Evolutionary conservation across 1,140 invertebrate genomes (phyloP).

Genomic region (Pseudomyrmex concolor): DNA sequence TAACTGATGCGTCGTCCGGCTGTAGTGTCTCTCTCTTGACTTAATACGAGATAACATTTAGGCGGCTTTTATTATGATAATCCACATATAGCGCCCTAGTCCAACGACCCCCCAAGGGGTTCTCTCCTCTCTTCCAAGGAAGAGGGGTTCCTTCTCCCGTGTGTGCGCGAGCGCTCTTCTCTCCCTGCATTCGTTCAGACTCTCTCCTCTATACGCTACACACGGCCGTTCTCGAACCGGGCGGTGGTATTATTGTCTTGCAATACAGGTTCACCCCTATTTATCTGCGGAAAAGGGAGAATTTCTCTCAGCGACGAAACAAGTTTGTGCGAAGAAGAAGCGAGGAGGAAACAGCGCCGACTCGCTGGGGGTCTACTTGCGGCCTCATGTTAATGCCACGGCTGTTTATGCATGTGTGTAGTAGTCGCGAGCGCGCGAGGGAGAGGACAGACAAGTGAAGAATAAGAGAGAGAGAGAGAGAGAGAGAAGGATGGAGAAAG

Average conservation of each 20-base stretch:
- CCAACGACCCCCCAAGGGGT: slow-evolving; percentile 79
- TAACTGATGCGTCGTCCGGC: no score
- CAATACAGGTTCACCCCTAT: slow-evolving; percentile 83
- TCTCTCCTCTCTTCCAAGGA: background rate
- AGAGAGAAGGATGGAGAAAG: background rate
- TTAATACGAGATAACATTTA: slow-evolving; percentile 83
- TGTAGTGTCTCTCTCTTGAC: slow-evolving; percentile 59
- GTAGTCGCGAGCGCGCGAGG: slow-evolving; percentile 42
- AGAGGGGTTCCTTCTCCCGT: slow-evolving; percentile 31
- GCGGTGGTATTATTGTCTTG: slow-evolving; percentile 79
- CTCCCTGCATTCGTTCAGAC: slow-evolving; percentile 17
- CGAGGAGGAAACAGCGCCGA: slow-evolving; percentile 65
- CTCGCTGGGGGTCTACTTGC: slow-evolving; percentile 79
- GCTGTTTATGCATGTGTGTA: slow-evolving; percentile 75
- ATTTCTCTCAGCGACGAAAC: slow-evolving; percentile 80
- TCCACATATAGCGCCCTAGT: slow-evolving; percentile 79
- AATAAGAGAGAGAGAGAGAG: no score
- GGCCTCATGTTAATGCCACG: slow-evolving; percentile 73
- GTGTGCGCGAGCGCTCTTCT: background rate
- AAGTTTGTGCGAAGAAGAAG: slow-evolving; percentile 68
- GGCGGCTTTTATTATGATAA: slow-evolving; percentile 83
- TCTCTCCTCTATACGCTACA: background rate
- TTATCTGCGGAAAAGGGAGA: slow-evolving; percentile 79
- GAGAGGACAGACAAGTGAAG: no score
- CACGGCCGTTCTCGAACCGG: slow-evolving; percentile 58